Percentiles rank a stretch among this genome's conserved stretches.
These are phyloP conservation scores for Lasioglossum figueresi DNA, from an alignment of 2,888 invertebrate species.

Conservation along the genomic window DNA sequence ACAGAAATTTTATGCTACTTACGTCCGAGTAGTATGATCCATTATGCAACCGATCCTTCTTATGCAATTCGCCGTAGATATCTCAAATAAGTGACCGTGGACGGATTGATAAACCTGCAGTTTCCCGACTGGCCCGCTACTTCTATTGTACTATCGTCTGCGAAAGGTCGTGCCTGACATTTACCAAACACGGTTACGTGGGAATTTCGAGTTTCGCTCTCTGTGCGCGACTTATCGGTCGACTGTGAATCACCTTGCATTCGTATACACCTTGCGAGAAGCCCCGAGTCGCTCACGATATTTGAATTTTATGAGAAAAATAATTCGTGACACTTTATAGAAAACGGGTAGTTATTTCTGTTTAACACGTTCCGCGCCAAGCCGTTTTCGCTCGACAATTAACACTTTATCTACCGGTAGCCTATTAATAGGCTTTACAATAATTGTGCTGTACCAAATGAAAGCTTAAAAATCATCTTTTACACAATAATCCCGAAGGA, in stretches of 20 bases:
- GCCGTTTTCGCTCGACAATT: too few relatives aligned
- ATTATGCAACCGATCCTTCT: constrained; percentile 13
- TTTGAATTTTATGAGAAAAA: too few relatives aligned
- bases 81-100: constrained; percentile 16
- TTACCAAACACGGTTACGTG: constrained; percentile 41
- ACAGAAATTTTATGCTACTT: constrained; percentile 19
- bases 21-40: constrained; percentile 34
- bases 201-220: constrained; percentile 32
- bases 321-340: too few relatives aligned
- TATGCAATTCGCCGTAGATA: constrained; percentile 10
- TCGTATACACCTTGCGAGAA: background rate
- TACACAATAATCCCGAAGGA: too few relatives aligned
- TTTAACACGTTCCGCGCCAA: too few relatives aligned
- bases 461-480: too few relatives aligned
- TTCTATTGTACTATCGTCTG: background rate
- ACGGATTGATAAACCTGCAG: constrained; percentile 25
- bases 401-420: too few relatives aligned
- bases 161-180: constrained; percentile 41
- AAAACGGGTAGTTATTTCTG: background rate
- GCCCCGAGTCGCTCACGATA: too few relatives aligned
- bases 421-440: too few relatives aligned
- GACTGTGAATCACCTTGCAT: background rate
- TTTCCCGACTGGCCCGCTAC: background rate
- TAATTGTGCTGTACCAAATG: too few relatives aligned
- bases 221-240: constrained; percentile 11